These are phyloP conservation scores for Spea bombifrons DNA, from an alignment of 2,113 vertebrate species.

Conservation along the genomic window DNA sequence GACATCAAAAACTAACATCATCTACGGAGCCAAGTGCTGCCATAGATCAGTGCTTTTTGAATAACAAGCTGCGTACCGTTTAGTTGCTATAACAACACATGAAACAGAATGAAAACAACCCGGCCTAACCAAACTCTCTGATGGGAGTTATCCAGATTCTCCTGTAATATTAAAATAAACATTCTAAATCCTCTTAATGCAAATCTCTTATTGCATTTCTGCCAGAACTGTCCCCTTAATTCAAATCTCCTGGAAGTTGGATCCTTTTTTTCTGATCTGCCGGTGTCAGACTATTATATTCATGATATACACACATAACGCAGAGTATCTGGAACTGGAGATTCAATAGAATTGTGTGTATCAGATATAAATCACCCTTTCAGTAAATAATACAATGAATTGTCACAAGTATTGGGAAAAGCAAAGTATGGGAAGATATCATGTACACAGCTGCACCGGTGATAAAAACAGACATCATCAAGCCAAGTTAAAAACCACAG, in stretches of 20 bases:
- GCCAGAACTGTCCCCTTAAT: slow-evolving; percentile 40
- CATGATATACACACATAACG: slow-evolving; percentile 18
- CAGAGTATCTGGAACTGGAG: not conserved
- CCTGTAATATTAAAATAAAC: slow-evolving; percentile 57
- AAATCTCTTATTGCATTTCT: slow-evolving; percentile 22
- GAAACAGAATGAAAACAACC: slow-evolving; percentile 71
- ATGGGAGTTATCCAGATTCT: slow-evolving; percentile 61
- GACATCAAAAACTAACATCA: slow-evolving; percentile 45
- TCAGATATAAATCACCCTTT: too few relatives aligned
- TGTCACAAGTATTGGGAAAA: too few relatives aligned
- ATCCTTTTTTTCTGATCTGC: slow-evolving; percentile 1
- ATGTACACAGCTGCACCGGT: too few relatives aligned
- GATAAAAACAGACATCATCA: too few relatives aligned
- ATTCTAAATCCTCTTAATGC: slow-evolving; percentile 43
- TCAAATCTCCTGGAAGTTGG: slow-evolving; percentile 31
- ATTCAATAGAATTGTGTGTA: not conserved
- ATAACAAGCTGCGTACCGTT: slow-evolving; percentile 74
- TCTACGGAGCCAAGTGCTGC: slow-evolving; percentile 44
- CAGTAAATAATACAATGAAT: too few relatives aligned
- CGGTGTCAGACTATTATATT: slow-evolving; percentile 33
- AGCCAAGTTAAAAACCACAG: too few relatives aligned
- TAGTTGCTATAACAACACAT: slow-evolving; percentile 72
- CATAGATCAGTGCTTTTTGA: slow-evolving; percentile 71
- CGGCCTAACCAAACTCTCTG: slow-evolving; percentile 59
- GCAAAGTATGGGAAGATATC: too few relatives aligned